Percentiles rank a stretch among this genome's conserved stretches.
These are phyloP conservation scores for Enteromius fasciolatus DNA, from an alignment of 2,797 vertebrate genomes.

Conservation along the genomic window DNA sequence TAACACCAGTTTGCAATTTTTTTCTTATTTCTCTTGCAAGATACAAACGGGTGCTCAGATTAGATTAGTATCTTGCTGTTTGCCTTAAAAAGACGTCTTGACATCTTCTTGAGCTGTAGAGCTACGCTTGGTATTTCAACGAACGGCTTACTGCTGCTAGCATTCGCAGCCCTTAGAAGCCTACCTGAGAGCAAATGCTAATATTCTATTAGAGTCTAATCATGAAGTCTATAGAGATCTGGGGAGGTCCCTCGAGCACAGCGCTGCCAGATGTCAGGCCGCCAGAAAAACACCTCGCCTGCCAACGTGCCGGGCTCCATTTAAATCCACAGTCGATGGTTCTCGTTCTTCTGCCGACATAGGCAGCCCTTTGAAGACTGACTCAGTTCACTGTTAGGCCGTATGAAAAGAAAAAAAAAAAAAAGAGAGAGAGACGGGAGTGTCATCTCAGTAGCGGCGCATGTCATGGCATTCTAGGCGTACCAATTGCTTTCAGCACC, in stretches of 20 bases:
- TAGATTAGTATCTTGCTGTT: slow-evolving; percentile 22
- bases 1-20: not conserved
- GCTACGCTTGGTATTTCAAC: slow-evolving; percentile 57
- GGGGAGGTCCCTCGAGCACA: slow-evolving; percentile 77
- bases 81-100: slow-evolving; percentile 6
- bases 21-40: not conserved
- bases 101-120: slow-evolving; percentile 15
- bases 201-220: slow-evolving; percentile 90
- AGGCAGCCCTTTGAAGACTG: slow-evolving; percentile 74
- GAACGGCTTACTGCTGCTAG: slow-evolving; percentile 71
- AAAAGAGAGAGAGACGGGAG: slow-evolving; percentile 48
- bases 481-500: slow-evolving; percentile 78
- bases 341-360: slow-evolving; percentile 62
- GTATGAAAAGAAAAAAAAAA: slow-evolving; percentile 40
- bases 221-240: slow-evolving; percentile 81
- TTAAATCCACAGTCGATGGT: slow-evolving; percentile 77
- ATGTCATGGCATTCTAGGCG: slow-evolving; percentile 56
- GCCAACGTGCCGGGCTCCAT: slow-evolving; percentile 78
- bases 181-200: slow-evolving; percentile 88
- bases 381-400: slow-evolving; percentile 63
- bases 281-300: slow-evolving; percentile 80
- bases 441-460: slow-evolving; percentile 64
- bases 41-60: slow-evolving; percentile 12
- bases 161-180: slow-evolving; percentile 76
- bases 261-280: slow-evolving; percentile 78